These are phyloP conservation scores for Ochlodes sylvanus DNA, from an alignment of 2,888 invertebrate species.

Conservation along the genomic window DNA sequence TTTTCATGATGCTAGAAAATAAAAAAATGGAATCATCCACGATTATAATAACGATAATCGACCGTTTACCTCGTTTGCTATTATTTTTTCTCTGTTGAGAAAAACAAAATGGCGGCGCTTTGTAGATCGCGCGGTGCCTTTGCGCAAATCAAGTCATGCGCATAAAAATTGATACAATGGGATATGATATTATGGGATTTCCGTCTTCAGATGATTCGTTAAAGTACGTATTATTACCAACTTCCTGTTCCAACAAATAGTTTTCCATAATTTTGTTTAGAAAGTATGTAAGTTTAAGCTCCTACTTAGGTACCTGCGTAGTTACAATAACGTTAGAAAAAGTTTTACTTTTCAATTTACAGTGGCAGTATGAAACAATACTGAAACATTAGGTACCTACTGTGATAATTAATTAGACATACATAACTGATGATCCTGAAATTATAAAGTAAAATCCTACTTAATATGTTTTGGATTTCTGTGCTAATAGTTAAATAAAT, in stretches of 20 bases:
- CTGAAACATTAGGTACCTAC: no score
- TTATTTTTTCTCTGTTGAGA: constrained; percentile 44
- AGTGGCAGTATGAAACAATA: no score
- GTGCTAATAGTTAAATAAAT: no score
- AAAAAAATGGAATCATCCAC: constrained; percentile 48
- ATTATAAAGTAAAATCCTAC: no score
- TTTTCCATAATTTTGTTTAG: constrained; percentile 37
- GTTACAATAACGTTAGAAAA: no score
- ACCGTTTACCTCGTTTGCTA: constrained; percentile 53
- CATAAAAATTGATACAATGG: constrained; percentile 58
- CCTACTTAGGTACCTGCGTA: no score
- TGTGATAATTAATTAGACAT: no score
- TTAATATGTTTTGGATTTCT: no score
- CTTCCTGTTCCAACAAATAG: constrained; percentile 56
- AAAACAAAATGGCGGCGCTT: constrained; percentile 46
- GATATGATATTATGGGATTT: constrained; percentile 78
- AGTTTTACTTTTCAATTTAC: no score
- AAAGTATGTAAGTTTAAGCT: background rate
- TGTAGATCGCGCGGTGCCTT: constrained; percentile 65
- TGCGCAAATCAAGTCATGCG: constrained; percentile 74
- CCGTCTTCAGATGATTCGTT: constrained; percentile 65
- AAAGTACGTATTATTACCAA: constrained; percentile 60
- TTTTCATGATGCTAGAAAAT: constrained; percentile 28
- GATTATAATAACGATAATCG: constrained; percentile 52
- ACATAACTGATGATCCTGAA: no score